Evolutionary conservation across 2,888 invertebrate species (phyloP).

Genomic region (Desoria tigrina): DNA sequence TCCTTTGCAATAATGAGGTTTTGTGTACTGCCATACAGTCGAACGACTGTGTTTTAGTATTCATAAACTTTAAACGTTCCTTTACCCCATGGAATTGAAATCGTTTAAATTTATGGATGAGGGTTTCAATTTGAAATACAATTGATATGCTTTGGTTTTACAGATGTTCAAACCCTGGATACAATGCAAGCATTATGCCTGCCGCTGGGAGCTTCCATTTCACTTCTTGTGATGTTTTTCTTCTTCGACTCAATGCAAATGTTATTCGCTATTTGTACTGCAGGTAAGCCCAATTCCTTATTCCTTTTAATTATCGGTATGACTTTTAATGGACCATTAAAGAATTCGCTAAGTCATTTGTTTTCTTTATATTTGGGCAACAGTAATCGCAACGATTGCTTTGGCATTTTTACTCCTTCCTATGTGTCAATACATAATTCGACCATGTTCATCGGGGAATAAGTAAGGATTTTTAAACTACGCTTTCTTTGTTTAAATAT

Average conservation of each 20-base stretch:
- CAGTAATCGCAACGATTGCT: slow-evolving; percentile 94
- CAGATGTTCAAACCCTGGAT: slow-evolving; percentile 86
- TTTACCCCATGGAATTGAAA: too few relatives aligned
- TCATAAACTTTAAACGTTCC: too few relatives aligned
- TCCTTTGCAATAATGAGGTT: too few relatives aligned
- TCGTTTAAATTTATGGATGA: too few relatives aligned
- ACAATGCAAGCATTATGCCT: slow-evolving; percentile 93
- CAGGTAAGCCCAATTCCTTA: slow-evolving; percentile 72
- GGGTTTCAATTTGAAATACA: too few relatives aligned
- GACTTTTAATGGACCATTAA: not conserved
- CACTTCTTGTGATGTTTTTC: slow-evolving; percentile 95
- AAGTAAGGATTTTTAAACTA: slow-evolving; percentile 60
- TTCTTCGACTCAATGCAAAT: slow-evolving; percentile 99
- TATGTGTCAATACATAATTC: slow-evolving; percentile 93
- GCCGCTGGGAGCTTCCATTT: slow-evolving; percentile 92
- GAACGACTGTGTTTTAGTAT: too few relatives aligned
- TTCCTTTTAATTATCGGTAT: too few relatives aligned
- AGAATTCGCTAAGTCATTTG: not conserved
- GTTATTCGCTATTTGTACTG: slow-evolving; percentile 92
- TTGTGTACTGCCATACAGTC: too few relatives aligned
- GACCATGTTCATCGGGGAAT: slow-evolving; percentile 79
- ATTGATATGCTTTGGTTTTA: slow-evolving; percentile 24
- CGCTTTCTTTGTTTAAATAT: slow-evolving; percentile 4
- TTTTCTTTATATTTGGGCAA: slow-evolving; percentile 52
- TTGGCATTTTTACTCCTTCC: slow-evolving; percentile 93